Evolutionary conservation across 1,140 invertebrate genomes (phyloP).

Genomic region (Macrotrachela quadricornifera): DNA sequence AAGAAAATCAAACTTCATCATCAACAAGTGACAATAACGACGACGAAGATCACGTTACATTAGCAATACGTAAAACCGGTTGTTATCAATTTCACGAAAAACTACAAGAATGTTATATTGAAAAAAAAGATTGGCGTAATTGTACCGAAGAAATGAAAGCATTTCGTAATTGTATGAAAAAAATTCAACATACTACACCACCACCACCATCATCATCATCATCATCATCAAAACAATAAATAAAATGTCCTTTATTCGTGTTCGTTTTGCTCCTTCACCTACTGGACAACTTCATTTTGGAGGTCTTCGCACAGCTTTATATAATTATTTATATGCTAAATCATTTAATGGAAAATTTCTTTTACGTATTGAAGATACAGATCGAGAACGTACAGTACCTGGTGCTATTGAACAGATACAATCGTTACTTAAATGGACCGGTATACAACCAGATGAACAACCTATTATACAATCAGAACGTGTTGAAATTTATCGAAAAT

Average conservation of each 20-base stretch:
- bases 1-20: no score
- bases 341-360: conserved; percentile 57
- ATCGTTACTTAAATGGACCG: conserved; percentile 59
- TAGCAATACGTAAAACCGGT: conserved; percentile 62
- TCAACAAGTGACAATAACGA: conserved; percentile 7
- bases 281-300: conserved; percentile 74
- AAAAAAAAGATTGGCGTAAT: conserved; percentile 64
- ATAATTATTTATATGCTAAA: conserved; percentile 78
- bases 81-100: conserved; percentile 63
- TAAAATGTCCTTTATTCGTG: conserved; percentile 35
- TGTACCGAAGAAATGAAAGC: conserved; percentile 56
- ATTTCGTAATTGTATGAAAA: conserved; percentile 52
- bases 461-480: conserved; percentile 53
- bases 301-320: conserved; percentile 72
- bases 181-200: conserved; percentile 10
- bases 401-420: conserved; percentile 45
- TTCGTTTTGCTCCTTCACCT: conserved; percentile 71
- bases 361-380: conserved; percentile 85
- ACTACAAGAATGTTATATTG: conserved; percentile 66
- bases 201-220: not conserved
- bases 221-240: not conserved
- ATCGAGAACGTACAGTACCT: conserved; percentile 28
- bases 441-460: conserved; percentile 67
- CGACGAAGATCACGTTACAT: conserved; percentile 51
- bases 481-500: conserved; percentile 32